phyloP scores from a whole-genome alignment of 1,140 invertebrate genomes.

The Drosophila subpulchrella region DNA sequence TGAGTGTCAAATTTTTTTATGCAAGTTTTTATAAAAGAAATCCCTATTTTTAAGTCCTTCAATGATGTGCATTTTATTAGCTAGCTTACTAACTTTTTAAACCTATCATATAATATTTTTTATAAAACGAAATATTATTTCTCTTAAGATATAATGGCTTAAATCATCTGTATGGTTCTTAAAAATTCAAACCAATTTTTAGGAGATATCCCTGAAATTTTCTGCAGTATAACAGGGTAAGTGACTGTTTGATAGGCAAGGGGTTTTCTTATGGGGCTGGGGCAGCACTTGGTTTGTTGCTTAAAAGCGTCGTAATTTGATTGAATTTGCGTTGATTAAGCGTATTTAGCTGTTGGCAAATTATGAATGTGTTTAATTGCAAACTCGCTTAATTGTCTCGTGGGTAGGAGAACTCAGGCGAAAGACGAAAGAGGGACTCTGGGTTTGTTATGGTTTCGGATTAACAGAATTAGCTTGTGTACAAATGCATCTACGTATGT shows the following conservation, averaged over 20 bases:
- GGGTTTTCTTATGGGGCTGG: neutral
- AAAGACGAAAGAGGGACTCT: conserved; percentile 15
- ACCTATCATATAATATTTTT: no score
- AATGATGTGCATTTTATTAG: no score
- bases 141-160: no score
- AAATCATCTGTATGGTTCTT: no score
- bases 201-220: neutral
- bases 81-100: no score
- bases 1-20: no score
- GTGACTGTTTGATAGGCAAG: neutral
- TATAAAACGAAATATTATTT: no score
- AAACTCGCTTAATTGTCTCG: conserved; percentile 73
- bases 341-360: conserved; percentile 75
- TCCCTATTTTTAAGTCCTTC: no score
- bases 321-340: conserved; percentile 81
- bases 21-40: no score
- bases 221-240: neutral
- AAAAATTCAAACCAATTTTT: no score
- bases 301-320: conserved; percentile 74
- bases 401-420: conserved; percentile 6
- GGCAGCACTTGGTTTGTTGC: conserved; percentile 54
- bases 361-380: conserved; percentile 79
- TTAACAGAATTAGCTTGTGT: conserved; percentile 72
- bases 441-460: conserved; percentile 73
- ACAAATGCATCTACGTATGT: conserved; percentile 32